A percentile compares a stretch with the other conserved stretches of the same genome.
Conservation (phyloP, 2,113 vertebrate species). For the Raja brachyura region DNA sequence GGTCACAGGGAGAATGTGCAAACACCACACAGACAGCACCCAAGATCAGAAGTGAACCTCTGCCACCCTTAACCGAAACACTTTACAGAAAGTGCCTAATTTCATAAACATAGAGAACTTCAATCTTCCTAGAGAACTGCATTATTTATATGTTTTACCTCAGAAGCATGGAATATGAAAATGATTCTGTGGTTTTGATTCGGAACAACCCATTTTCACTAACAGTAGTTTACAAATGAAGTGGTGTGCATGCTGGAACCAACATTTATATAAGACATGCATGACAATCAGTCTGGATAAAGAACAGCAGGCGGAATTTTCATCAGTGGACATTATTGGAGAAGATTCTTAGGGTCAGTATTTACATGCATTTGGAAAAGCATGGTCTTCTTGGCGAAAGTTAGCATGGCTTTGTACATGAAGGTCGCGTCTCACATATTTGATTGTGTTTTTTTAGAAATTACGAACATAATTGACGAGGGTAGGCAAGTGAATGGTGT, state of each 20-base stretch:
- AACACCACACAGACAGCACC: too few species aligned
- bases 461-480: too few species aligned
- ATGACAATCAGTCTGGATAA: background rate
- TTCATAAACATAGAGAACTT: background rate
- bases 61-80: background rate
- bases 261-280: background rate
- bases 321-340: too few species aligned
- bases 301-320: background rate
- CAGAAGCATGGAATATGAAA: background rate
- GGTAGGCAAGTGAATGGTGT: too few species aligned
- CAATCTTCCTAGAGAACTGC: background rate
- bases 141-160: background rate
- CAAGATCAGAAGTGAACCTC: too few species aligned
- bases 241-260: background rate
- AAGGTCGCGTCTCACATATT: too few species aligned
- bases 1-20: too few species aligned
- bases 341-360: too few species aligned
- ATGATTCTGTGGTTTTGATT: background rate
- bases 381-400: too few species aligned
- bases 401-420: too few species aligned
- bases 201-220: constrained; percentile 1
- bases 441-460: too few species aligned
- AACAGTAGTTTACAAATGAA: background rate
- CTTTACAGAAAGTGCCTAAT: background rate
- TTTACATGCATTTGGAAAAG: too few species aligned